Percentiles rank a stretch among this genome's conserved stretches.
These are phyloP conservation scores for Buceros bicornis DNA, from an alignment of 2,797 vertebrate genomes.

Conservation along the genomic window DNA sequence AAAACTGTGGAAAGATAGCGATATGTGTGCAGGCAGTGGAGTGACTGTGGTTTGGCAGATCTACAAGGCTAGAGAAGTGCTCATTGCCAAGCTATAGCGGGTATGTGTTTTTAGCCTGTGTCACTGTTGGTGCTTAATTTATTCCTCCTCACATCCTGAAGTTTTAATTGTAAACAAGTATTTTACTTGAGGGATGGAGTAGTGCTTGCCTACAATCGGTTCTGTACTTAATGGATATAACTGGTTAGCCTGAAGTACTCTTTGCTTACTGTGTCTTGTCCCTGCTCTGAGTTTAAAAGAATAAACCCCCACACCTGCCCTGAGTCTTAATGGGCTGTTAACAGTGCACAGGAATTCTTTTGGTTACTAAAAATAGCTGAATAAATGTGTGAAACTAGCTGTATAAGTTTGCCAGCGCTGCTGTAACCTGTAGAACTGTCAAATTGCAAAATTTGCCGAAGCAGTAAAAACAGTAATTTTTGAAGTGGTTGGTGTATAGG, in stretches of 20 bases:
- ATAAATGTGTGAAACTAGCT: background rate
- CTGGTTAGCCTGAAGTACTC: background rate
- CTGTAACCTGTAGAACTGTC: background rate
- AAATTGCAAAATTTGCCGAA: background rate
- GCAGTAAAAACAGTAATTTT: background rate
- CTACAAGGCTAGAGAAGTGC: background rate
- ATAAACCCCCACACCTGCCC: background rate
- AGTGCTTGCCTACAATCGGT: background rate
- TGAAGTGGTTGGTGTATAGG: background rate
- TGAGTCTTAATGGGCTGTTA: background rate
- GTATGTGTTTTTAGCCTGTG: background rate
- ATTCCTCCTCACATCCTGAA: background rate
- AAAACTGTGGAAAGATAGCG: background rate
- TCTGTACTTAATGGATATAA: background rate
- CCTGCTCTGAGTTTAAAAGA: background rate
- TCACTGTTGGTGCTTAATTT: background rate
- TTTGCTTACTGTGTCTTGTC: background rate
- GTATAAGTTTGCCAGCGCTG: background rate
- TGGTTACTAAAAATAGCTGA: background rate
- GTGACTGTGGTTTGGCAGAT: background rate
- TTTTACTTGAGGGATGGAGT: background rate
- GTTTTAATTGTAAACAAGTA: background rate
- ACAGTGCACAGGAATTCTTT: background rate
- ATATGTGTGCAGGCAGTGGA: background rate
- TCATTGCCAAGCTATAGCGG: background rate